phyloP scores from a whole-genome alignment of 2,888 invertebrate species.

The Lasius fuliginosus region DNA sequence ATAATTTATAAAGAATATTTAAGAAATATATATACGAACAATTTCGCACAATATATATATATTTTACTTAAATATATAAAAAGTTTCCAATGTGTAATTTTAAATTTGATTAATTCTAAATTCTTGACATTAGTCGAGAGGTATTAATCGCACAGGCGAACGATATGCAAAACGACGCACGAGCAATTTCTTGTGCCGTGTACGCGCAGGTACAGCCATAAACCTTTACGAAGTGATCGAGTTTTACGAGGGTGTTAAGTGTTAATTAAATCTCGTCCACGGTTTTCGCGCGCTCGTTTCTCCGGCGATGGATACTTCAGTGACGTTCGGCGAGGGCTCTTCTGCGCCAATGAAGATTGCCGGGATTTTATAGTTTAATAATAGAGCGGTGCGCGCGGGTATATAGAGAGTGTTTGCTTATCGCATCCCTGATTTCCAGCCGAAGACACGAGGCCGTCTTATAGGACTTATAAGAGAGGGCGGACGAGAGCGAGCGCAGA shows the following conservation, averaged over 20 bases:
- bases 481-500: neutral
- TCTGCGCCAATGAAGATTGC: conserved; percentile 69
- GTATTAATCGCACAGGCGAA: neutral
- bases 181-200: neutral
- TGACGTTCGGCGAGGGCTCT: conserved; percentile 10
- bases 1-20: neutral
- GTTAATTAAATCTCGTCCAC: conserved; percentile 39
- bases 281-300: neutral
- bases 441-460: conserved; percentile 68
- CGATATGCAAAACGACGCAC: neutral
- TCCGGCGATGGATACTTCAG: conserved; percentile 20
- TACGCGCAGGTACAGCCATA: neutral
- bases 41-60: neutral
- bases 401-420: conserved; percentile 81
- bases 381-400: conserved; percentile 77
- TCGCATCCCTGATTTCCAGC: conserved; percentile 75
- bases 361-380: conserved; percentile 81
- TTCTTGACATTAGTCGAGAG: neutral
- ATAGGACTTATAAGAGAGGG: conserved; percentile 57
- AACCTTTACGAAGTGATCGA: conserved; percentile 19
- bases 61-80: neutral
- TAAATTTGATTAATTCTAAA: neutral
- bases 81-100: neutral
- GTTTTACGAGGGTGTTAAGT: conserved; percentile 7
- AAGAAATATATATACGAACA: neutral